Evolutionary conservation across 2,113 vertebrate species (phyloP), one percentile per base, ranked within the genome.

Genomic region (Desmodus rotundus): DNA sequence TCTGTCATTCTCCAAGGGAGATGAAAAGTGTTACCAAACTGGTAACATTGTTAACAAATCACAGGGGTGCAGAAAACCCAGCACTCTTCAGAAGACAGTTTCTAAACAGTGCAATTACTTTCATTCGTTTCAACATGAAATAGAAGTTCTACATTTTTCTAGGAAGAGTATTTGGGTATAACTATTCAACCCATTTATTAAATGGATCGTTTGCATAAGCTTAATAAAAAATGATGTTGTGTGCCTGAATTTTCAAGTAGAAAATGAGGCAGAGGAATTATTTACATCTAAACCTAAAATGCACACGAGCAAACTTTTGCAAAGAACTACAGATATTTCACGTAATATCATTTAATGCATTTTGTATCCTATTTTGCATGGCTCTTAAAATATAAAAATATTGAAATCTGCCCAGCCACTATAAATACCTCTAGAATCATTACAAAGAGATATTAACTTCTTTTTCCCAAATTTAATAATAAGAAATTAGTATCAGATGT

Each of bases 111-210:
- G 33, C 20, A 77, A 72, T 82, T 61, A 5, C 26, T 96, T 76
- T 86, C 47, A 43, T 80, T 87, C 61, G 87, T 88, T 96, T 93
- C 12, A 58, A 86, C 84, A 80, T 77, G 26, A 89, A 91, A 56
- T n/a, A 50, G 58, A 88, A 81, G 24, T n/a, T 87, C 17, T 72
- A 17, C 24, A 41, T 36, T 80, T 31, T 65, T 84, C 45, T 50
- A 86, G 41, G 10, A 89, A 95, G 67, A 43, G 11, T 41, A 38
- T 72, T 45, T 68, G 14, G 67, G n/a, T 50, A 73, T 45, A 77
- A 88, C 50, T 41, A 93, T 14, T 63, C 74, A 93, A 93, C 31
- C 19, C 24, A 65, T 43, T 93, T 38, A 4, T 33, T 70, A 33
- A 84, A 45, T 45, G 33, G 11, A 45, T 41, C 65, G 38, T 63